Evolutionary conservation across 1,140 invertebrate species (phyloP), one percentile per base, ranked within the genome.

Genomic region (Leptonema lineaticorne): DNA sequence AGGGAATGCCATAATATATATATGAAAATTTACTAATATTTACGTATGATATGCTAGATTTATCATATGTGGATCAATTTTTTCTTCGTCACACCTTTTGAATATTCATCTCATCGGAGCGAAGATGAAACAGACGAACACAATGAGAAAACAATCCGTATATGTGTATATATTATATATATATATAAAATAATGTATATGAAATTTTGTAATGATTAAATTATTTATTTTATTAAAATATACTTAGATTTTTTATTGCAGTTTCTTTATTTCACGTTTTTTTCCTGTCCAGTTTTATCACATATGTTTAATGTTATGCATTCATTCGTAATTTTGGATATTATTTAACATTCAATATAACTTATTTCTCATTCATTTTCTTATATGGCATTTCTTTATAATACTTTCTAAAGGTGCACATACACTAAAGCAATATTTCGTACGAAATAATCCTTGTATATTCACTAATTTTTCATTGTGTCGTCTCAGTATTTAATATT

Each of bases 321-420:
- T 24, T 26, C 20, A 53, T 48, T 48, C 16, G 20, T 14, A 41
- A 14, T 41, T 48, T 22, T 48, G 46, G 46, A 18, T 20, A 48
- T 48, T 20, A 20, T 41, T 41, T 41, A 3, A 20, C 18, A 53
- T 22, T 24, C 37, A 26, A 14, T 41, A 3, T 53, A 48, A 53
- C 22, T 20, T 1, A 53, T 26, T 26, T 26, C 24, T 24, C 11
- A n/a, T n/a, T n/a, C 22, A 24, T 26, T 26, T 53, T 53, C 9
- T 14, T 11, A 26, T 11, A 53, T 53, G 50, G 50, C 50, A 53
- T 53, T 53, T 26, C 50, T 53, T 6, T 53, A 53, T 53, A 26
- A 53, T 53, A 53, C 24, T 3, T 33, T 5, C 5, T 41, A 26
- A 53, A 22, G 50, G 2, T 53, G 22, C 3, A 48, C 22, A 20